Evolutionary conservation across 2,797 vertebrate species (phyloP), one percentile per base, ranked within the genome.

Genomic region (Oryzias sinensis): DNA sequence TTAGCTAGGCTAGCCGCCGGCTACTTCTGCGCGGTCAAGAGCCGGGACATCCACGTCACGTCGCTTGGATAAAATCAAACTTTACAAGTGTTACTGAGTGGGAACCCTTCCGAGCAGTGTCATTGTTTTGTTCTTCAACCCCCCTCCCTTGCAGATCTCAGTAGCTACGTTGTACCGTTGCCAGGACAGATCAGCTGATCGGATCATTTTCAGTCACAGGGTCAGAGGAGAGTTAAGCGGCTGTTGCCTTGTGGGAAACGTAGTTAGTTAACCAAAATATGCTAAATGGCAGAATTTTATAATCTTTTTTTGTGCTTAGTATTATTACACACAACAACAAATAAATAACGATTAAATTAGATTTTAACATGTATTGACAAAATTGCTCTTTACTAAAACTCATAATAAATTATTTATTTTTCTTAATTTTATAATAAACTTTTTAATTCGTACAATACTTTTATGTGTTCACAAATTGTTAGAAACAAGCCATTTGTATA

Each of bases 181-280:
- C 88, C 91, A 92, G 87, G 90, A 89, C 89, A 88, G 80, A 92
- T 92, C 92, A 93, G 92, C 91, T 93, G 91, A 92, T 91, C 87
- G 82, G 89, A 87, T 90, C 91, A 90, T 92, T 90, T 93, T 89
- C 82, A 86, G 82, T 90, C 88, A 86, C 73, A 77, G 80, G 86
- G 83, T 80, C 83, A 83, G 59, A 33, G 63, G 65, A 65, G 72
- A 63, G 57, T 54, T 17, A 7, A 1, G 42, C 0, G 9, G 17
- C 17, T 0, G 52, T 6, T 62, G 89, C 83, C 85, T 86, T 20
- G 58, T 53, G 89, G 90, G 88, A 87, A 72, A 64, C 4, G 85
- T 41, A 87, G 88, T 90, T 68, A 3, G 4, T 4, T 0, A 0
- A 0, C 0, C 8, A 33, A 2, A 33, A 11, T 33, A 11, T 9